phyloP scores from a whole-genome alignment of 2,888 invertebrate genomes.

The Eucera pruinosa region DNA sequence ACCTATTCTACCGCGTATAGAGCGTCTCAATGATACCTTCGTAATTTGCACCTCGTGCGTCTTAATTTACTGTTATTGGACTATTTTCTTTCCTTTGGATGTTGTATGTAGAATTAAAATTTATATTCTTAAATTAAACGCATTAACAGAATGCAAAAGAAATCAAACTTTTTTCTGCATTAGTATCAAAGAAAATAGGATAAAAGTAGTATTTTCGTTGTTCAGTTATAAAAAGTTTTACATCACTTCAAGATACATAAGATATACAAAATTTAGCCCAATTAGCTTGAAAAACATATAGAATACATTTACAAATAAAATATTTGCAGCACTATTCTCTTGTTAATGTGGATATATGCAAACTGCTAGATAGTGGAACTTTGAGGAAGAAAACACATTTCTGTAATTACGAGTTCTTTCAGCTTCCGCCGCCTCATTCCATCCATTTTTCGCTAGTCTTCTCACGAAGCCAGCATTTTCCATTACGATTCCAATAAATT shows the following conservation, averaged over 20 bases:
- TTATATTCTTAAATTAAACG: too few species aligned
- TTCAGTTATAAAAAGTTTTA: too few species aligned
- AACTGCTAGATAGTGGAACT: neutral
- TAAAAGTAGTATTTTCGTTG: too few species aligned
- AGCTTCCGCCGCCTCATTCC: slow-evolving; percentile 36
- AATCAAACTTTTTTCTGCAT: too few species aligned
- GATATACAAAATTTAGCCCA: neutral
- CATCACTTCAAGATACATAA: neutral
- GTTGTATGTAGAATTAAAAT: too few species aligned
- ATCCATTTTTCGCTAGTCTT: slow-evolving; percentile 69
- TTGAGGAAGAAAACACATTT: slow-evolving; percentile 62
- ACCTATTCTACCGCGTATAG: slow-evolving; percentile 41
- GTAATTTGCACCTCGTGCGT: slow-evolving; percentile 51
- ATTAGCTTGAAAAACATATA: neutral
- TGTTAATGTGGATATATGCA: neutral
- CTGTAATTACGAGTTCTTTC: slow-evolving; percentile 57
- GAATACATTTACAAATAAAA: neutral
- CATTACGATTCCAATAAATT: slow-evolving; percentile 78
- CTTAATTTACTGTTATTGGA: slow-evolving; percentile 44
- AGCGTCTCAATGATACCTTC: slow-evolving; percentile 37
- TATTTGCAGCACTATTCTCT: neutral
- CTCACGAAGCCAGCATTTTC: slow-evolving; percentile 73
- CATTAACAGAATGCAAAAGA: too few species aligned
- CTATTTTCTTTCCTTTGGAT: slow-evolving; percentile 27
- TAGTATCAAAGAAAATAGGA: too few species aligned